Evolutionary conservation across 2,797 vertebrate species (phyloP).

Genomic region (Channallabes apus): DNA sequence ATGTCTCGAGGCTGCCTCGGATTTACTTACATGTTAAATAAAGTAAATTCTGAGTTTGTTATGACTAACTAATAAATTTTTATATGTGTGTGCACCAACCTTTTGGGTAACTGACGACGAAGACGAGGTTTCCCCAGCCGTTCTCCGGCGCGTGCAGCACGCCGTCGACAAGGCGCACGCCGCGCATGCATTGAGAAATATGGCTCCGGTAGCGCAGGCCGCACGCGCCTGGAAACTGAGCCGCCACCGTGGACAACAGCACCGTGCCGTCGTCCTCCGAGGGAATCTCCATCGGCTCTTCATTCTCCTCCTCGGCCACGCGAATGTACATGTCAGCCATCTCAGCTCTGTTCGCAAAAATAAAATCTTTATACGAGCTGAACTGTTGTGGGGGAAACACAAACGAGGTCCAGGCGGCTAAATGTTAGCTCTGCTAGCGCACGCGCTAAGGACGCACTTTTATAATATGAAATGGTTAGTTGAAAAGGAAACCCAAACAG

Average conservation of each 20-base stretch:
- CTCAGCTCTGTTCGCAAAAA: conserved; percentile 48
- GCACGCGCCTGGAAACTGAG: conserved; percentile 96
- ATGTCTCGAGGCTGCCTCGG: neutral
- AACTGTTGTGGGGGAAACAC: neutral
- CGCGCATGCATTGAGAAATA: conserved; percentile 96
- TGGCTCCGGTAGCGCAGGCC: conserved; percentile 95
- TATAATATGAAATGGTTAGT: neutral
- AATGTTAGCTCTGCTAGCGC: conserved; percentile 7
- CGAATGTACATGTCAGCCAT: conserved; percentile 97
- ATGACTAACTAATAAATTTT: neutral
- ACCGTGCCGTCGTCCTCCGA: conserved; percentile 96
- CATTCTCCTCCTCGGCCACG: conserved; percentile 96
- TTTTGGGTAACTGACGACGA: conserved; percentile 98
- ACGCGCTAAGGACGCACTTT: neutral
- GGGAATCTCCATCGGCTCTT: conserved; percentile 98
- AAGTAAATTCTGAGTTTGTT: neutral
- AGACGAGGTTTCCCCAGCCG: conserved; percentile 94
- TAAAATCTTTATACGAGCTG: neutral
- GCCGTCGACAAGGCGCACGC: conserved; percentile 92
- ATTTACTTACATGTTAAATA: neutral
- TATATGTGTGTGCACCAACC: conserved; percentile 66
- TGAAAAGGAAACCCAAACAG: neutral
- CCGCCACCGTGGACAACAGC: conserved; percentile 89
- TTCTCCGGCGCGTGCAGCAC: conserved; percentile 91
- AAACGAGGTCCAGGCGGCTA: neutral